phyloP scores from a whole-genome alignment of 2,888 invertebrate genomes.

The Xanthia icteritia region DNA sequence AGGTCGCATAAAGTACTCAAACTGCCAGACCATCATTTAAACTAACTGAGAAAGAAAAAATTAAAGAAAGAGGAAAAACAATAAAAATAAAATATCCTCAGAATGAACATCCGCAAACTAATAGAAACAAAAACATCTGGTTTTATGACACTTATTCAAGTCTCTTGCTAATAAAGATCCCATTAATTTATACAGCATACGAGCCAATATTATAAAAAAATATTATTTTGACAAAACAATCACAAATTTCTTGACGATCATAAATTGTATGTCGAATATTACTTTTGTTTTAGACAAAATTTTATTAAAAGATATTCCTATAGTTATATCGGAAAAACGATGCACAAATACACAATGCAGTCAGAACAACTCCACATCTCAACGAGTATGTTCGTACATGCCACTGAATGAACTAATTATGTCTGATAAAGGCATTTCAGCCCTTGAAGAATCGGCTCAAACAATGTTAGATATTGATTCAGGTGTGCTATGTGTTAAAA shows the following conservation, averaged over 20 bases:
- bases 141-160: too few relatives aligned
- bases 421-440: conserved; percentile 45
- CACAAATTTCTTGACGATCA: conserved; percentile 42
- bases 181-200: not conserved
- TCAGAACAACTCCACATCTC: conserved; percentile 45
- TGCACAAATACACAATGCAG: conserved; percentile 39
- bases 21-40: too few relatives aligned
- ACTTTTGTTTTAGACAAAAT: too few relatives aligned
- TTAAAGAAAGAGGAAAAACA: too few relatives aligned
- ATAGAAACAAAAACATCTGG: not conserved
- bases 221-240: conserved; percentile 42
- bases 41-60: too few relatives aligned
- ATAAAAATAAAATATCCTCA: too few relatives aligned
- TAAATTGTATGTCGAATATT: conserved; percentile 2
- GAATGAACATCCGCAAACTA: conserved; percentile 23
- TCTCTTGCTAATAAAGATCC: too few relatives aligned
- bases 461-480: too few relatives aligned
- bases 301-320: conserved; percentile 23
- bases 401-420: conserved; percentile 37
- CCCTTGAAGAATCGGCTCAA: conserved; percentile 41
- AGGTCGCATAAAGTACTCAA: too few relatives aligned
- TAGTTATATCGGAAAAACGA: conserved; percentile 11
- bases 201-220: conserved; percentile 19
- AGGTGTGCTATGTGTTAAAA: too few relatives aligned
- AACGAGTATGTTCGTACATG: conserved; percentile 49